Evolutionary conservation across 2,888 invertebrate species (phyloP).

Genomic region (Axea sp.): DNA sequence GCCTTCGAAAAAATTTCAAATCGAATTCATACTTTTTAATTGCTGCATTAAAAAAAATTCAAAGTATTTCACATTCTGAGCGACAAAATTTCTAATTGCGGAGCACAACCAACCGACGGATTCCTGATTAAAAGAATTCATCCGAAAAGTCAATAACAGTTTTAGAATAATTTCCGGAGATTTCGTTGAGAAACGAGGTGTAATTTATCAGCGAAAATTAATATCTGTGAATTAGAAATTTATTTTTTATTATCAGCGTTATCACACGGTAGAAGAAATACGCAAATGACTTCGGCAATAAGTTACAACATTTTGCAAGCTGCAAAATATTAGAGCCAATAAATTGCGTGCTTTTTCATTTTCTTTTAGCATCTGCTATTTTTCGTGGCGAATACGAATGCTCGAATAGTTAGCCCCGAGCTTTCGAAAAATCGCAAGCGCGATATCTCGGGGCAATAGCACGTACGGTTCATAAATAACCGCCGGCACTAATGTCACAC

Average conservation of each 20-base stretch:
- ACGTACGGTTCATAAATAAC: slow-evolving; percentile 57
- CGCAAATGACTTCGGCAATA: slow-evolving; percentile 51
- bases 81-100: no score
- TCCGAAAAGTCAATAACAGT: no score
- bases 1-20: no score
- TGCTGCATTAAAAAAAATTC: no score
- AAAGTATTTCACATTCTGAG: no score
- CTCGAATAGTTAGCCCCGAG: slow-evolving; percentile 53
- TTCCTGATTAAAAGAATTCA: no score
- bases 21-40: no score
- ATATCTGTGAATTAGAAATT: no score
- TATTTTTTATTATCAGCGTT: slow-evolving; percentile 35
- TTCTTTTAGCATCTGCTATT: slow-evolving; percentile 46
- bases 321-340: slow-evolving; percentile 53
- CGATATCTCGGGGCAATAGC: slow-evolving; percentile 59
- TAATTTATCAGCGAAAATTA: no score
- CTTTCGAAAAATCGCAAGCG: slow-evolving; percentile 55
- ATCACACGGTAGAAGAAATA: slow-evolving; percentile 35
- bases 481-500: slow-evolving; percentile 53
- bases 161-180: no score
- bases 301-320: slow-evolving; percentile 41
- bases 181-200: no score
- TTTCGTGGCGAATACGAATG: slow-evolving; percentile 50
- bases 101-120: no score
- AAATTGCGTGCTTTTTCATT: slow-evolving; percentile 57